Conservation (phyloP, 1,140 invertebrate species). For the Sarcophaga peregrina region DNA sequence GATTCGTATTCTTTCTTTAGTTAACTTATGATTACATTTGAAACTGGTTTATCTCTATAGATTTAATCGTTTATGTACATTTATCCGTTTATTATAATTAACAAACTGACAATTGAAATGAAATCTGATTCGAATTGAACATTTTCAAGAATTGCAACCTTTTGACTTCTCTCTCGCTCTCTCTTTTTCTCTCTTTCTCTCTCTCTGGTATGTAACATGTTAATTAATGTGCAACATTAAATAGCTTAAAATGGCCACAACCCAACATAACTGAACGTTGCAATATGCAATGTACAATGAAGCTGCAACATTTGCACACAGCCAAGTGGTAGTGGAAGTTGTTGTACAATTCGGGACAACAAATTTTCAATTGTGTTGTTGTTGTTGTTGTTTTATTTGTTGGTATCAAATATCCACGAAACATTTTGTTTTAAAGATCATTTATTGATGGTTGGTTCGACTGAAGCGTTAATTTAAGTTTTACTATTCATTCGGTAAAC, state of each 20-base stretch:
- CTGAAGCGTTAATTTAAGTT: conserved; percentile 32
- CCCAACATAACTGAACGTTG: neutral
- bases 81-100: conserved; percentile 1
- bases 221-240: conserved; percentile 45
- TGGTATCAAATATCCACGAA: neutral
- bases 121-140: neutral
- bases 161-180: neutral
- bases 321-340: neutral
- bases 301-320: neutral
- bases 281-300: too few species aligned
- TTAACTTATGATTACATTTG: neutral
- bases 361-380: neutral
- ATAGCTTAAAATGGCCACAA: conserved; percentile 27
- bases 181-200: neutral
- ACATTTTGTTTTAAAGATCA: conserved; percentile 10
- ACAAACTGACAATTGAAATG: neutral
- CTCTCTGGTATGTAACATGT: conserved; percentile 28
- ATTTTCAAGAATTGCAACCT: conserved; percentile 13
- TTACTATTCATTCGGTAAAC: neutral
- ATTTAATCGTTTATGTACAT: neutral
- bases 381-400: neutral
- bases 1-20: neutral
- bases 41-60: neutral
- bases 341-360: neutral
- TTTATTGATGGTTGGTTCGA: neutral